phyloP scores from a whole-genome alignment of 2,113 vertebrate genomes.

The Athene cunicularia region DNA sequence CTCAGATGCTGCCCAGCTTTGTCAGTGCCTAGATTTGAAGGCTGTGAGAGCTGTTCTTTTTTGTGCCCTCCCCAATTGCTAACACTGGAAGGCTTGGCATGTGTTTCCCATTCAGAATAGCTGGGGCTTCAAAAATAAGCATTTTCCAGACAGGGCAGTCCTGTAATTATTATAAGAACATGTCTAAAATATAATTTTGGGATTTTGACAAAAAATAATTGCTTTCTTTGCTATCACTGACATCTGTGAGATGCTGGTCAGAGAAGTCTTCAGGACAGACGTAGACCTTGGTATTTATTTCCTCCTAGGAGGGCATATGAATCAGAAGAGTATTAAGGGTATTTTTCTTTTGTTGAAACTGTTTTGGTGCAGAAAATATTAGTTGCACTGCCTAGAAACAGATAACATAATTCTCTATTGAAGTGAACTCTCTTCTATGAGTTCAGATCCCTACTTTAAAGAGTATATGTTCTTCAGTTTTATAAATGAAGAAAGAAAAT shows the following conservation, averaged over 20 bases:
- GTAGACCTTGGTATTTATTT: not conserved
- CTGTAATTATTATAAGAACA: not conserved
- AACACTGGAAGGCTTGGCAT: not conserved
- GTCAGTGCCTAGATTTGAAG: not conserved
- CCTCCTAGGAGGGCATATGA: not conserved
- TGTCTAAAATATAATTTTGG: fast-evolving
- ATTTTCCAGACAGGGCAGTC: not conserved
- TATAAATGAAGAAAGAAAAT: not conserved
- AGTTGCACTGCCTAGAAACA: not conserved
- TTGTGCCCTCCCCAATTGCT: not conserved
- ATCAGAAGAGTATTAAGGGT: not conserved
- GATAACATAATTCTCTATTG: not conserved
- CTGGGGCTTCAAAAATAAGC: not conserved
- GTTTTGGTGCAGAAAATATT: not conserved
- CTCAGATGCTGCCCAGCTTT: not conserved
- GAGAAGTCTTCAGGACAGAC: not conserved
- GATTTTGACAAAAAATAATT: not conserved
- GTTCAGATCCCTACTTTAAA: not conserved
- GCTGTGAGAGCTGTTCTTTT: too few relatives aligned
- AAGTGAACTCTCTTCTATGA: not conserved
- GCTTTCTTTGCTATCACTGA: fast-evolving
- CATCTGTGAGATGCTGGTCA: not conserved
- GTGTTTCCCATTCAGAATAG: not conserved
- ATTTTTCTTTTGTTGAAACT: not conserved
- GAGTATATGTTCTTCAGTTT: not conserved